Conservation (phyloP, 2,113 vertebrate species). For the Nannospalax galili region DNA sequence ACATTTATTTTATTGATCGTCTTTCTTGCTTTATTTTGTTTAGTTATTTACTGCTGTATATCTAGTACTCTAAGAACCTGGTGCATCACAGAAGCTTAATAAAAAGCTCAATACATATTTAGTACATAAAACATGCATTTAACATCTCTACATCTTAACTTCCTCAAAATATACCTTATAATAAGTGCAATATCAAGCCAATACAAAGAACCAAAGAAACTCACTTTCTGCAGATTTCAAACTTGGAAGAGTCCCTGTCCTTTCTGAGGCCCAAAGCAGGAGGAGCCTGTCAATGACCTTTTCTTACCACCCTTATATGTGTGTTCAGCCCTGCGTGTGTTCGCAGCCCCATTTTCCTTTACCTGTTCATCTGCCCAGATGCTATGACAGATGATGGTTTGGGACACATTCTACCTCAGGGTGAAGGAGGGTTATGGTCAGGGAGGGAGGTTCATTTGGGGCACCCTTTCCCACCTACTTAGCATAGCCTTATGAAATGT, state of each 20-base stretch:
- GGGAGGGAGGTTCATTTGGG: neutral
- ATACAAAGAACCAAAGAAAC: neutral
- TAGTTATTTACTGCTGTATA: neutral
- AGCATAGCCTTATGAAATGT: neutral
- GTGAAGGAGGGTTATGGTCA: neutral
- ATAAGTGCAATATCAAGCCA: neutral
- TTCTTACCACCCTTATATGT: neutral
- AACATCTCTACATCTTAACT: neutral
- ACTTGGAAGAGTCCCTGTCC: neutral
- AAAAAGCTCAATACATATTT: neutral
- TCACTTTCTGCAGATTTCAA: slow-evolving; percentile 13
- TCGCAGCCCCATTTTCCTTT: neutral
- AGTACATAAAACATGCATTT: neutral
- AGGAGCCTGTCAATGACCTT: no score
- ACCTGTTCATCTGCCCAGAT: neutral
- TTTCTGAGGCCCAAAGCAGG: neutral
- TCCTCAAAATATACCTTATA: neutral
- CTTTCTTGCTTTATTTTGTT: neutral
- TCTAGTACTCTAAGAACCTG: neutral
- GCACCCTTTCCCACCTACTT: neutral
- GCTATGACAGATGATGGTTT: neutral
- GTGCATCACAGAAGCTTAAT: neutral
- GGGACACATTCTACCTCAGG: neutral
- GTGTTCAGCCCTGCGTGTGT: neutral
- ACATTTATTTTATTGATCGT: neutral